These are phyloP conservation scores for Glaucopsyche alexis DNA, from an alignment of 2,888 invertebrate species.

Conservation along the genomic window DNA sequence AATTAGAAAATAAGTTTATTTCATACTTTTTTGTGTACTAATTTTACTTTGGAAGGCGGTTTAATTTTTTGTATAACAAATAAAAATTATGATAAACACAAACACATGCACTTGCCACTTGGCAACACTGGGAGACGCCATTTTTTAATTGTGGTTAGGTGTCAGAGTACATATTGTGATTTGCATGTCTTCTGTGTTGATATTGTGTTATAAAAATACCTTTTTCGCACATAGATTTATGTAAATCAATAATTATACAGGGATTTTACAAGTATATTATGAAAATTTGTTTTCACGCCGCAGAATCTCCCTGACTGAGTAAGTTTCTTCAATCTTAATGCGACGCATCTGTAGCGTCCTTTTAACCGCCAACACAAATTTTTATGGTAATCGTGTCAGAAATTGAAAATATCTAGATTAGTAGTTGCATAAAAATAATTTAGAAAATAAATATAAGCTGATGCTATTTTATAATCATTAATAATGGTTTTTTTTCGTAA, in stretches of 20 bases:
- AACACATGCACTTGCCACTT: too few relatives aligned
- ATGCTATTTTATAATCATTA: neutral
- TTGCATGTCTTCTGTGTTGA: neutral
- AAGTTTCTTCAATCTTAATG: neutral
- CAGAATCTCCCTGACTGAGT: constrained; percentile 8
- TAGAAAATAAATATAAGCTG: neutral
- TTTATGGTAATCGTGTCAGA: neutral
- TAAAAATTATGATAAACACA: too few relatives aligned
- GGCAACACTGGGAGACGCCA: neutral
- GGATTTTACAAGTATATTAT: neutral
- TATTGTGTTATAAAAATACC: neutral
- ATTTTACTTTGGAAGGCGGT: too few relatives aligned
- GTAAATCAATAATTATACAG: neutral
- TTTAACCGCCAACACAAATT: constrained; percentile 9
- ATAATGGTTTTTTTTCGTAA: constrained; percentile 1
- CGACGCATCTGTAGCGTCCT: constrained; percentile 18
- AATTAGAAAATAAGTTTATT: too few relatives aligned
- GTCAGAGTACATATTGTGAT: neutral
- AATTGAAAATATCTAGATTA: neutral
- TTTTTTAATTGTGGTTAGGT: neutral
- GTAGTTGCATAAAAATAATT: neutral
- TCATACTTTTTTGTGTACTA: too few relatives aligned
- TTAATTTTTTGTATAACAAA: too few relatives aligned
- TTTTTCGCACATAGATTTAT: neutral
- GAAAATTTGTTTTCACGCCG: neutral